These are phyloP conservation scores for Elysia crispata DNA, from an alignment of 2,888 invertebrate genomes.

Conservation along the genomic window DNA sequence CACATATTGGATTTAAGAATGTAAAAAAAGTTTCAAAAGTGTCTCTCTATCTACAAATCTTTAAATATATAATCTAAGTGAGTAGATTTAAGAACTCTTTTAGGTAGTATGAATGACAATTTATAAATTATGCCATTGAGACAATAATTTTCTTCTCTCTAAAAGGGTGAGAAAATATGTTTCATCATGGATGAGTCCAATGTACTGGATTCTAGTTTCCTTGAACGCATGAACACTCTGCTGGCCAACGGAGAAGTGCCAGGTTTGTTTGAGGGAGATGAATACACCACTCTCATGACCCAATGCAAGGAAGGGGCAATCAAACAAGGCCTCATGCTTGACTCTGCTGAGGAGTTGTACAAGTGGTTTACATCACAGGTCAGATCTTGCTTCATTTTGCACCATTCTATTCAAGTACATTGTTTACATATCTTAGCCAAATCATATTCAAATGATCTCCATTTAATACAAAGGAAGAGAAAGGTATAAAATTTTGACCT, in stretches of 20 bases:
- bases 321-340: constrained; percentile 97
- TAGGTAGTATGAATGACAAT: too few relatives aligned
- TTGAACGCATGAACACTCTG: constrained; percentile 99
- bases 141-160: neutral
- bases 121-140: too few relatives aligned
- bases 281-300: constrained; percentile 99
- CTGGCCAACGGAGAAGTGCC: constrained; percentile 97
- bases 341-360: constrained; percentile 98
- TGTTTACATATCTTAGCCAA: too few relatives aligned
- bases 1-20: too few relatives aligned
- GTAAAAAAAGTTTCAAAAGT: too few relatives aligned
- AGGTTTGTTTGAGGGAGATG: constrained; percentile 86
- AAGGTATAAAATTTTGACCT: too few relatives aligned
- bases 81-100: too few relatives aligned
- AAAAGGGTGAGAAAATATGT: constrained; percentile 98
- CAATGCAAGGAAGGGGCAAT: constrained; percentile 99
- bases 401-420: too few relatives aligned
- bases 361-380: constrained; percentile 97
- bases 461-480: too few relatives aligned
- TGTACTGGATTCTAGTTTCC: constrained; percentile 97
- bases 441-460: too few relatives aligned
- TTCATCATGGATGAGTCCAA: constrained; percentile 99
- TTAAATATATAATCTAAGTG: too few relatives aligned
- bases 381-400: constrained; percentile 13
- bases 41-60: too few relatives aligned